A percentile compares a stretch with the other conserved stretches of the same genome.
Conservation (phyloP, 2,113 vertebrate species). For the Ranitomeya variabilis region DNA sequence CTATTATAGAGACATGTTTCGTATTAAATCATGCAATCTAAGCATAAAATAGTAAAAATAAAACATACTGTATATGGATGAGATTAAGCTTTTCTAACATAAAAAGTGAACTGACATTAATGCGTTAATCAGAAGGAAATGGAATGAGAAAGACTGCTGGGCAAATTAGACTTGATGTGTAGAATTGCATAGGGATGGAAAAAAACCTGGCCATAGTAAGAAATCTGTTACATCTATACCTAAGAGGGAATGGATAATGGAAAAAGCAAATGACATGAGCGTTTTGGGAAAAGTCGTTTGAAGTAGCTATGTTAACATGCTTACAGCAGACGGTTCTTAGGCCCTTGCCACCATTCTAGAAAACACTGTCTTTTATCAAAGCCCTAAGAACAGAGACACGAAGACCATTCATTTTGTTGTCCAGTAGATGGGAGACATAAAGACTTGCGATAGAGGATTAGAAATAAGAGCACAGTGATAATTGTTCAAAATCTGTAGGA, state of each 20-base stretch:
- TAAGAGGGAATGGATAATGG: slow-evolving; percentile 23
- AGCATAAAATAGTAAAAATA: not conserved
- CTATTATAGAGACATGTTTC: too few relatives aligned
- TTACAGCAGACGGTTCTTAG: slow-evolving; percentile 17
- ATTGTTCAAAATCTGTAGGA: slow-evolving; percentile 23
- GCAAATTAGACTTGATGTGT: not conserved
- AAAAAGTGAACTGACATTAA: not conserved
- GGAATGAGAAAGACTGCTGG: not conserved
- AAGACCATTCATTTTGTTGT: slow-evolving; percentile 35
- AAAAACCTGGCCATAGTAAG: not conserved
- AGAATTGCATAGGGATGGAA: not conserved
- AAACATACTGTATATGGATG: not conserved
- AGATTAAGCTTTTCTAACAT: not conserved
- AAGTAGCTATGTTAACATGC: slow-evolving; percentile 16
- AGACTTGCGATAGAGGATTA: not conserved
- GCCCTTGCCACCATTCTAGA: not conserved
- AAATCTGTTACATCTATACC: slow-evolving; percentile 13
- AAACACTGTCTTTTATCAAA: slow-evolving; percentile 36
- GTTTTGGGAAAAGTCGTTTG: slow-evolving; percentile 24
- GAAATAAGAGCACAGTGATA: slow-evolving; percentile 21
- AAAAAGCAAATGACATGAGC: slow-evolving; percentile 10
- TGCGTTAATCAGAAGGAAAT: not conserved
- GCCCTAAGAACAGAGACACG: not conserved
- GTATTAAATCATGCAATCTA: not conserved
- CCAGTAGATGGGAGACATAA: slow-evolving; percentile 10